phyloP scores from a whole-genome alignment of 2,888 invertebrate genomes.

The Panzeria rudis region DNA sequence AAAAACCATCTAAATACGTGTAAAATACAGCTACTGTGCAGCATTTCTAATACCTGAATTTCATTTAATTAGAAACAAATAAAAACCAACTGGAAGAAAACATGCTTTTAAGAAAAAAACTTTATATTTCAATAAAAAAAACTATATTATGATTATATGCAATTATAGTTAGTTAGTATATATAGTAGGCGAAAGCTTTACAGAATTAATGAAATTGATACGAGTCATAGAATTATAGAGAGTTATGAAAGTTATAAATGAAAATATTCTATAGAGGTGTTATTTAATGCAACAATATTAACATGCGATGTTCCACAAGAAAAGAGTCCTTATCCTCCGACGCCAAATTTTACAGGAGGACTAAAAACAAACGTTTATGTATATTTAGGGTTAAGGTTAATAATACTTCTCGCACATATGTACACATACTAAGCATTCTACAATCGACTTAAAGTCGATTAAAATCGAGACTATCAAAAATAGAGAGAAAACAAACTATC shows the following conservation, averaged over 20 bases:
- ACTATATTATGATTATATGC: constrained; percentile 11
- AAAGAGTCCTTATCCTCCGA: too few relatives aligned
- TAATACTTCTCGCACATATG: too few relatives aligned
- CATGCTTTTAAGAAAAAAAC: constrained; percentile 15
- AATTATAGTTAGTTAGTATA: not conserved
- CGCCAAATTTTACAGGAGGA: too few relatives aligned
- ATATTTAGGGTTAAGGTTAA: too few relatives aligned
- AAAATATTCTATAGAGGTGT: not conserved
- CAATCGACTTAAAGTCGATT: too few relatives aligned
- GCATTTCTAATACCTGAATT: constrained; percentile 17
- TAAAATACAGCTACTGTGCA: constrained; percentile 21
- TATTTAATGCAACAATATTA: not conserved
- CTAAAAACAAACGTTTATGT: too few relatives aligned
- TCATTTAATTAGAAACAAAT: constrained; percentile 5
- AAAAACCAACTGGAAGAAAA: not conserved
- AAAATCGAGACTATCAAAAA: too few relatives aligned
- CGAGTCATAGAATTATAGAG: not conserved
- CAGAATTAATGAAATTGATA: constrained; percentile 6
- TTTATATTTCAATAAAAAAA: not conserved
- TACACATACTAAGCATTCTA: too few relatives aligned
- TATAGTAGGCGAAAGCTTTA: not conserved
- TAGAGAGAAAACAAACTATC: too few relatives aligned
- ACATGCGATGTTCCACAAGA: too few relatives aligned
- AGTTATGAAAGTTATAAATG: not conserved
- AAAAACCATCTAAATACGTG: not conserved